phyloP scores from a whole-genome alignment of 1,140 invertebrate species.

The Lasioglossum baleicum region DNA sequence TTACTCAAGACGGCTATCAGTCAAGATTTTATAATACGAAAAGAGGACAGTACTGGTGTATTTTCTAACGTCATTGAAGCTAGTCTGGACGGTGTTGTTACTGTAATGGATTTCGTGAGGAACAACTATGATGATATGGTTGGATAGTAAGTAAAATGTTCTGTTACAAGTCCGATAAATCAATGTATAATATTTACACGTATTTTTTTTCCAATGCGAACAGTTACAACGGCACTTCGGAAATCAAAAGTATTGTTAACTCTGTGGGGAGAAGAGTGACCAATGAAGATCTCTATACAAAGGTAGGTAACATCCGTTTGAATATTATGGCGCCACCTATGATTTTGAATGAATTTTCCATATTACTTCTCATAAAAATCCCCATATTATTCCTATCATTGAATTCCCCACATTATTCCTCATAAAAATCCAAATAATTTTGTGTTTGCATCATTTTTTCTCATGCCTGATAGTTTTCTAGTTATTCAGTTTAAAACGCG shows the following conservation, averaged over 20 bases:
- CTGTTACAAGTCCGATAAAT: background rate
- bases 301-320: conserved; percentile 49
- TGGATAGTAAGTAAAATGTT: conserved; percentile 76
- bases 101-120: conserved; percentile 78
- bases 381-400: too few relatives aligned
- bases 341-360: too few relatives aligned
- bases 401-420: too few relatives aligned
- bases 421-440: too few relatives aligned
- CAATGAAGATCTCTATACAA: conserved; percentile 35
- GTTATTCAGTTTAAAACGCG: too few relatives aligned
- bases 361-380: too few relatives aligned
- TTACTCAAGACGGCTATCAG: conserved; percentile 60
- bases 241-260: conserved; percentile 48
- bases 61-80: conserved; percentile 74
- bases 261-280: conserved; percentile 57
- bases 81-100: conserved; percentile 77
- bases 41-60: conserved; percentile 66
- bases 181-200: background rate
- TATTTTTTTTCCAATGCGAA: background rate
- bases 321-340: too few relatives aligned
- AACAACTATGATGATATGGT: conserved; percentile 72
- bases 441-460: too few relatives aligned
- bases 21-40: conserved; percentile 57
- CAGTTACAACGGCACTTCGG: conserved; percentile 56
- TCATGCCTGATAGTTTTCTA: too few relatives aligned